Conservation (phyloP, 2,113 vertebrate species). For the Ailurus styani region DNA sequence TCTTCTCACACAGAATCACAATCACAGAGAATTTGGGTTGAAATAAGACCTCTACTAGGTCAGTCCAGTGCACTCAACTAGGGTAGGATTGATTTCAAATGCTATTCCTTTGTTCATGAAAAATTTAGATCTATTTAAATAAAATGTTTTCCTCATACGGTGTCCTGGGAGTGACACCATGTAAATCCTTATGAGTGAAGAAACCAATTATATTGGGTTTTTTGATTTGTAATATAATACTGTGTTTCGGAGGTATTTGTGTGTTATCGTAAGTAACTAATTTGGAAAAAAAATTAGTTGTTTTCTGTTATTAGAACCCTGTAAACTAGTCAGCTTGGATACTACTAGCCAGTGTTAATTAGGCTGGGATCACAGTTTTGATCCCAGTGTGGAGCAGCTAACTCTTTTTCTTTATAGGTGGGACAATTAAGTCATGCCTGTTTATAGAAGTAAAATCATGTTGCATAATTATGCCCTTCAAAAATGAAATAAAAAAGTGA, state of each 20-base stretch:
- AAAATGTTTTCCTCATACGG: background rate
- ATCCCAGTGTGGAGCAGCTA: background rate
- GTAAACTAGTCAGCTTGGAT: background rate
- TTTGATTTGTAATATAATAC: background rate
- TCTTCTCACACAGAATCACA: conserved; percentile 4
- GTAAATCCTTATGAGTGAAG: background rate
- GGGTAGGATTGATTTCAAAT: conserved; percentile 2
- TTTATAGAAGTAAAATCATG: conserved; percentile 9
- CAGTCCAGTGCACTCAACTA: background rate
- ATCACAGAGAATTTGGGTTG: conserved; percentile 22
- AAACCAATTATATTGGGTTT: background rate
- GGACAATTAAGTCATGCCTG: background rate
- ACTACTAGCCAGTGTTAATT: background rate
- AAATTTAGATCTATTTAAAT: conserved; percentile 36
- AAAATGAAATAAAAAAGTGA: background rate
- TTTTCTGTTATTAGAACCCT: background rate
- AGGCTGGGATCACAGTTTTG: background rate
- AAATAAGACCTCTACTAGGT: conserved; percentile 53
- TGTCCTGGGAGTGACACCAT: background rate
- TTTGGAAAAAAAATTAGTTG: background rate
- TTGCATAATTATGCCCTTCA: background rate
- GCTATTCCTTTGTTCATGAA: conserved; percentile 27
- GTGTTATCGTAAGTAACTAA: background rate
- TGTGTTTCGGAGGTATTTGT: background rate
- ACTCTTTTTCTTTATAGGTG: background rate